A percentile compares a stretch with the other conserved stretches of the same genome.
These are phyloP conservation scores for Ridgeia piscesae DNA, from an alignment of 1,140 invertebrate species.

Conservation along the genomic window DNA sequence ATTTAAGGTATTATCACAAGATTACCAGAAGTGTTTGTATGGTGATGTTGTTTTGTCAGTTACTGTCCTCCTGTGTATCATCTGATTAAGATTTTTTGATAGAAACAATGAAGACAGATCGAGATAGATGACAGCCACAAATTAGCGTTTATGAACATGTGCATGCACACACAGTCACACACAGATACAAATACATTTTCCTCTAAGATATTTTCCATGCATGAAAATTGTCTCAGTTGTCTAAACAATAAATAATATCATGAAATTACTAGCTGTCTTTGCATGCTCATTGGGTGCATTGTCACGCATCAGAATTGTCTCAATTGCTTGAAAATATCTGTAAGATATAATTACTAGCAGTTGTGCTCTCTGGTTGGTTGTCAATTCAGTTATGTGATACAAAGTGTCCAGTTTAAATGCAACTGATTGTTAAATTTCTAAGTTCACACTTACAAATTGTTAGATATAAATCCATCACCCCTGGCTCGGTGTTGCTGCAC, in stretches of 20 bases:
- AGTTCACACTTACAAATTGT: background rate
- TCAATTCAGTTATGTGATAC: background rate
- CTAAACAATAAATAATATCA: too few relatives aligned
- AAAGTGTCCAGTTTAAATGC: background rate
- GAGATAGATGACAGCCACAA: background rate
- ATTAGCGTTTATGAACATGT: background rate
- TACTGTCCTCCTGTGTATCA: background rate
- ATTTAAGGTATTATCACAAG: too few relatives aligned
- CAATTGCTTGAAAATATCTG: background rate
- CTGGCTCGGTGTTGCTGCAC: background rate
- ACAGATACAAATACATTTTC: background rate
- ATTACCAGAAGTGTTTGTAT: too few relatives aligned
- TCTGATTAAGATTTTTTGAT: background rate
- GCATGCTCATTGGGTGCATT: too few relatives aligned
- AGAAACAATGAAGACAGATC: background rate
- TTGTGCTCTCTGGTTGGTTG: background rate
- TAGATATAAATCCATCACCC: background rate
- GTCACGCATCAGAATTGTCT: background rate
- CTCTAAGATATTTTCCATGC: background rate
- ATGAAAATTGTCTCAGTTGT: too few relatives aligned
- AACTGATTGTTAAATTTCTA: background rate
- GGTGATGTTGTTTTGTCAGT: too few relatives aligned
- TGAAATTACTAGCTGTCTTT: too few relatives aligned
- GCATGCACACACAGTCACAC: too few relatives aligned
- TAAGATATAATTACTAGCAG: background rate